Evolutionary conservation across 92 coral and sea anemone genomes (phyloP).

Genomic region (Porites lobata): DNA sequence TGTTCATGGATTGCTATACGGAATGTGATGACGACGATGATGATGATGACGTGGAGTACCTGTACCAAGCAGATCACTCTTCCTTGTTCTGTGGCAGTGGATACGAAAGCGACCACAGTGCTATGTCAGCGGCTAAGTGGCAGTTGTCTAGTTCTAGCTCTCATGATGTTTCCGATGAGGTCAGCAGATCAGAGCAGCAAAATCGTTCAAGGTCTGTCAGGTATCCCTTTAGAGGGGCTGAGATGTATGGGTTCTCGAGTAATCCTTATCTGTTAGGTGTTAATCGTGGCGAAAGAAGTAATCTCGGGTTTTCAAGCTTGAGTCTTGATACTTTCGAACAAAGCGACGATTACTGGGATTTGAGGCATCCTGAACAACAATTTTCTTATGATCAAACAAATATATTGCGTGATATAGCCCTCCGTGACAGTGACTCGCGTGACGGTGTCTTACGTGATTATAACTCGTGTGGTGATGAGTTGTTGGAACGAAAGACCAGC

Average conservation of each 20-base stretch:
- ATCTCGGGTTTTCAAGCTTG: conserved; percentile 11
- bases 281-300: too few relatives aligned
- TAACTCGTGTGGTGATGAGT: neutral
- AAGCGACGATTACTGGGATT: neutral
- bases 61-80: conserved; percentile 45
- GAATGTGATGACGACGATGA: conserved; percentile 28
- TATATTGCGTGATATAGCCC: conserved; percentile 14
- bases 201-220: conserved; percentile 2
- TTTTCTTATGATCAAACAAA: neutral
- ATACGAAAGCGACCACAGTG: conserved; percentile 75
- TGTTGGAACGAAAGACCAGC: conserved; percentile 21
- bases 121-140: conserved; percentile 31
- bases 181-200: neutral
- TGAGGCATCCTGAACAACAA: neutral
- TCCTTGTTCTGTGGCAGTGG: conserved; percentile 58
- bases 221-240: conserved; percentile 1
- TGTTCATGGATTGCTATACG: neutral
- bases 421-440: conserved; percentile 30
- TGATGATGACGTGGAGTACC: conserved; percentile 73
- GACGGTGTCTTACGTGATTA: conserved; percentile 31
- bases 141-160: conserved; percentile 41
- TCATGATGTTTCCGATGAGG: conserved; percentile 12
- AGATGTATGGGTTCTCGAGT: neutral
- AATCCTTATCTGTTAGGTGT: too few relatives aligned
- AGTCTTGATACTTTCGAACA: neutral